A percentile compares a stretch with the other conserved stretches of the same genome.
Conservation (phyloP, 2,113 vertebrate genomes). For the Cyphomyrus plagiostoma region DNA sequence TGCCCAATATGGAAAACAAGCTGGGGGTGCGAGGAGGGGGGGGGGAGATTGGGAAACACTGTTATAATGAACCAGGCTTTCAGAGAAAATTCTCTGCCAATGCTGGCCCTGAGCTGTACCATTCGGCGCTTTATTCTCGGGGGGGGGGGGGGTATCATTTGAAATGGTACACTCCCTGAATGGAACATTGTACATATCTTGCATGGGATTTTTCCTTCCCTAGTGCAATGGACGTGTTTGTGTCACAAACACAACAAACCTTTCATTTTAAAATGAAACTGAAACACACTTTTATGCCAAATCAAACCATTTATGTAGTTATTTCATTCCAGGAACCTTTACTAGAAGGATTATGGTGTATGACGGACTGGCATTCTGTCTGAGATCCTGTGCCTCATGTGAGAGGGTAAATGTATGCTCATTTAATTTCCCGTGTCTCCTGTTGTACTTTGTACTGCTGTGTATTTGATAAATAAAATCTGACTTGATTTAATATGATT, state of each 20-base stretch:
- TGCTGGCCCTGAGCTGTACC: neutral
- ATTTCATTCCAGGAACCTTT: neutral
- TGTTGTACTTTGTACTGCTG: neutral
- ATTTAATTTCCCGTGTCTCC: neutral
- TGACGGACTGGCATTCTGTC: neutral
- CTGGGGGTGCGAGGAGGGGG: neutral
- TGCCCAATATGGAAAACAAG: slow-evolving; percentile 29
- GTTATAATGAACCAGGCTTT: slow-evolving; percentile 13
- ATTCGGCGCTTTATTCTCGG: slow-evolving; percentile 22
- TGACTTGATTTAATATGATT: neutral
- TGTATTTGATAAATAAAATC: neutral
- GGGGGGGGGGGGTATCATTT: slow-evolving; percentile 27
- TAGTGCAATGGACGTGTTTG: neutral
- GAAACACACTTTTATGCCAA: neutral
- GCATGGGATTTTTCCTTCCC: neutral
- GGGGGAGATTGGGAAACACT: slow-evolving; percentile 3
- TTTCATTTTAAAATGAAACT: neutral
- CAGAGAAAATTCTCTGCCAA: neutral
- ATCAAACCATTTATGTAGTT: neutral
- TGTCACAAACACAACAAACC: neutral
- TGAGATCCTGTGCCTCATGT: neutral
- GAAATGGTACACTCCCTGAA: slow-evolving; percentile 34
- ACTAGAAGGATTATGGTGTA: neutral
- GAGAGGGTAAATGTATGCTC: neutral
- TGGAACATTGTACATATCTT: slow-evolving; percentile 37